Evolutionary conservation across 2,113 vertebrate genomes (phyloP).

Genomic region (Tenrec ecaudatus): DNA sequence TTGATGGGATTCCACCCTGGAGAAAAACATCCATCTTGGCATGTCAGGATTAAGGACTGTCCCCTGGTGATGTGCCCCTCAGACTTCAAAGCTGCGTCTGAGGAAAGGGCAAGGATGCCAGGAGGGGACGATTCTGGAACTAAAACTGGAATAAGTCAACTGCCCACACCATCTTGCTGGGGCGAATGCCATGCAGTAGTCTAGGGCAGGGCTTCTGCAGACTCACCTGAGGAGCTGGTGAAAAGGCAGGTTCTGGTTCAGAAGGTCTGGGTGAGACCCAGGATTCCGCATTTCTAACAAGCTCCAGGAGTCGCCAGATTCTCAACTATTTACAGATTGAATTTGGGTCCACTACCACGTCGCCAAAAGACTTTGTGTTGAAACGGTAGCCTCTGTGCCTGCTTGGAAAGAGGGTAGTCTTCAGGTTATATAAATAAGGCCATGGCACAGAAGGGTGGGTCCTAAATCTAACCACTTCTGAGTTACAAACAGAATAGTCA

Average conservation of each 20-base stretch:
- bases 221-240: background rate
- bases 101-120: constrained; percentile 10
- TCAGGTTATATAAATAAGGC: background rate
- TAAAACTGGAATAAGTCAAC: background rate
- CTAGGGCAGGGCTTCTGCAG: background rate
- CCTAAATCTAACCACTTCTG: background rate
- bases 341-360: background rate
- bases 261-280: background rate
- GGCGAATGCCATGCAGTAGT: background rate
- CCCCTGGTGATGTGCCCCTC: background rate
- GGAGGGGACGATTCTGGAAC: background rate
- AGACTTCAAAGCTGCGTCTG: background rate
- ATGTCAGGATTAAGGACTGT: constrained; percentile 75
- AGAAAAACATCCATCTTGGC: constrained; percentile 76
- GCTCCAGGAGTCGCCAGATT: background rate
- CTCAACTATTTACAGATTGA: background rate
- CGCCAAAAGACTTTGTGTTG: background rate
- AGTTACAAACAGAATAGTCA: background rate
- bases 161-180: background rate
- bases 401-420: background rate
- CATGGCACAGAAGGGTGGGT: background rate
- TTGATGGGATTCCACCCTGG: constrained; percentile 67
- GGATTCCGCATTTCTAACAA: constrained; percentile 27
- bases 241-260: background rate
- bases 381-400: background rate